These are phyloP conservation scores for Paracyclopina nana DNA, from an alignment of 1,140 invertebrate species.

Conservation along the genomic window DNA sequence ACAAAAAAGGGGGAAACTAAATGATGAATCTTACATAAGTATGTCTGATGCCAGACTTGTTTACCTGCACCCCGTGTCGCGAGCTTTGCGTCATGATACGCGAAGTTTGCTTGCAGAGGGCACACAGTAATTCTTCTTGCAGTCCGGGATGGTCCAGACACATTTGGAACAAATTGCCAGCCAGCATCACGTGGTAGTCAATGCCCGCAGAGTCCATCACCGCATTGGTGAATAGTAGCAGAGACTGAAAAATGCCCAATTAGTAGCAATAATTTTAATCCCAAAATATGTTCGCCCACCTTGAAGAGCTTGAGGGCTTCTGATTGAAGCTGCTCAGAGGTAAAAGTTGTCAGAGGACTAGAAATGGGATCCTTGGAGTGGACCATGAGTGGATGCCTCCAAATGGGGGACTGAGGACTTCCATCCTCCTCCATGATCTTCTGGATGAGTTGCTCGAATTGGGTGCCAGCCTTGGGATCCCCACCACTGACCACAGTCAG, in stretches of 20 bases:
- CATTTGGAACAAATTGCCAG: constrained; percentile 76
- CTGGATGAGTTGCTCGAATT: constrained; percentile 81
- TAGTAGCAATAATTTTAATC: no score
- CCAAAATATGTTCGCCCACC: no score
- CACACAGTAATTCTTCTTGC: constrained; percentile 74
- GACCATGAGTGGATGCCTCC: constrained; percentile 76
- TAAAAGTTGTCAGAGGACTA: constrained; percentile 61
- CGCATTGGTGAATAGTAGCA: constrained; percentile 82
- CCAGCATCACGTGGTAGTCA: constrained; percentile 82
- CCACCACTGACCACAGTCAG: constrained; percentile 79
- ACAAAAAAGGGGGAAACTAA: neutral
- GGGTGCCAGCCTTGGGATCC: constrained; percentile 67
- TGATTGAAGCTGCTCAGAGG: constrained; percentile 56
- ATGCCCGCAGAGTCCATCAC: constrained; percentile 80
- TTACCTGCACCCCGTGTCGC: constrained; percentile 78
- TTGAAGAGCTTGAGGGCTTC: constrained; percentile 89
- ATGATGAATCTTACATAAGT: constrained; percentile 33
- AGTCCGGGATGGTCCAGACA: constrained; percentile 70
- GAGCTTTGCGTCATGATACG: constrained; percentile 50
- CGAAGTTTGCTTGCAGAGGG: constrained; percentile 75
- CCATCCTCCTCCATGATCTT: constrained; percentile 87
- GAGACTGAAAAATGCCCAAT: constrained; percentile 41
- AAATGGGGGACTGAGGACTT: constrained; percentile 67
- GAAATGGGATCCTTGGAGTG: constrained; percentile 71
- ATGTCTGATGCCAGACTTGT: constrained; percentile 33